These are phyloP conservation scores for Atta cephalotes DNA, from an alignment of 1,140 invertebrate genomes.

Conservation along the genomic window DNA sequence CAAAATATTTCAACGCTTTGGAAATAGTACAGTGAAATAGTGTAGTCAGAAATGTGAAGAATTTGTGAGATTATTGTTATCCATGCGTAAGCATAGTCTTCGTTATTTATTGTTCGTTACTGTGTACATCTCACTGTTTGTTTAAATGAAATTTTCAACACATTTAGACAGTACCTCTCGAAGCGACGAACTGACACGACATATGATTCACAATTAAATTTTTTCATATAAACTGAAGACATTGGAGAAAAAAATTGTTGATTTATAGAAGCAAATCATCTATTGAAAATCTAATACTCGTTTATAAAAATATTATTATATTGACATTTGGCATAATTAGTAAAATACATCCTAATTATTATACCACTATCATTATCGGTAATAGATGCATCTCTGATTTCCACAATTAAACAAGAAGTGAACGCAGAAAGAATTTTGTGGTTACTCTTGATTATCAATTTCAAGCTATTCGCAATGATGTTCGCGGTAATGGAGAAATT, in stretches of 20 bases:
- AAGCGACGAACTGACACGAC: background rate
- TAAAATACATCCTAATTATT: background rate
- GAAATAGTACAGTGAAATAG: constrained; percentile 11
- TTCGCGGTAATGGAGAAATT: constrained; percentile 6
- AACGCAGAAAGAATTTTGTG: background rate
- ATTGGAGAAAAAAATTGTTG: background rate
- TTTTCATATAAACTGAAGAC: background rate
- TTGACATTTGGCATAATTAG: background rate
- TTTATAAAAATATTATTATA: background rate
- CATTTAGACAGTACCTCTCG: background rate
- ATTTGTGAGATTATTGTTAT: constrained; percentile 11
- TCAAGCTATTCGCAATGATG: background rate
- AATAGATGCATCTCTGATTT: constrained; percentile 12
- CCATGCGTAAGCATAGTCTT: constrained; percentile 19
- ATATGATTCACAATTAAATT: background rate
- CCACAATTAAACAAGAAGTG: background rate
- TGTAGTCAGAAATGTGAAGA: constrained; percentile 22
- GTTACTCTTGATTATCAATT: constrained; percentile 30
- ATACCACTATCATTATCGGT: background rate
- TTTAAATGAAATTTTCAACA: constrained; percentile 13
- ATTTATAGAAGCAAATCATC: background rate
- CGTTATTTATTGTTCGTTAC: constrained; percentile 47
- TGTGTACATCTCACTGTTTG: constrained; percentile 1
- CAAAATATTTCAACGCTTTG: constrained; percentile 33
- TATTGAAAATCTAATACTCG: background rate